Percentiles rank a stretch among this genome's conserved stretches.
phyloP scores from a whole-genome alignment of 53 echinoderm and acorn worm genomes.

The Mesocentrotus franciscanus region DNA sequence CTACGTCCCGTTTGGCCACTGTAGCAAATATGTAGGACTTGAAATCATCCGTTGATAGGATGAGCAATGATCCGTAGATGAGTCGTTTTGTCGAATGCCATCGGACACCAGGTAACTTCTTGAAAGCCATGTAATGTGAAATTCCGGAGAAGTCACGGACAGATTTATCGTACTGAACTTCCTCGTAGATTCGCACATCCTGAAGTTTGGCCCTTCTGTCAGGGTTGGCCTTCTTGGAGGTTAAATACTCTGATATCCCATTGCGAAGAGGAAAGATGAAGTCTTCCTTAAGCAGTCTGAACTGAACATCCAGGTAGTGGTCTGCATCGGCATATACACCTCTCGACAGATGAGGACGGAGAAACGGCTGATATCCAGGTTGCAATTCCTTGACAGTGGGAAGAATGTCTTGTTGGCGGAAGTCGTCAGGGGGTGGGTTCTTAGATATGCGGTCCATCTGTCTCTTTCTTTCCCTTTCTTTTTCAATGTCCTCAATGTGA shows the following conservation, averaged over 20 bases:
- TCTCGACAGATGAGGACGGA: slow-evolving; percentile 75
- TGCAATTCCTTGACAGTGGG: slow-evolving; percentile 71
- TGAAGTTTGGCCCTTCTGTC: neutral
- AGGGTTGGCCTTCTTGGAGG: neutral
- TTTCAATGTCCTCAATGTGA: slow-evolving; percentile 1
- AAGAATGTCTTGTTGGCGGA: slow-evolving; percentile 75
- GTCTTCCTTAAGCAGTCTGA: slow-evolving; percentile 86
- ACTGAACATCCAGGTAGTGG: slow-evolving; percentile 94
- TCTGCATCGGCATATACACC: slow-evolving; percentile 77
- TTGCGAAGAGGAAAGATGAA: slow-evolving; percentile 80
- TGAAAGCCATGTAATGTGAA: slow-evolving; percentile 68
- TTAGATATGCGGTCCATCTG: neutral
- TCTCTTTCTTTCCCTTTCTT: neutral
- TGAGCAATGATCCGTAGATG: slow-evolving; percentile 83
- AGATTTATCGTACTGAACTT: neutral
- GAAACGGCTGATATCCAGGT: slow-evolving; percentile 65
- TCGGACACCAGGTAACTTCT: slow-evolving; percentile 63
- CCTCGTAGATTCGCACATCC: slow-evolving; percentile 67
- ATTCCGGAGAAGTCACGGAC: slow-evolving; percentile 17
- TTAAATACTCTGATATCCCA: slow-evolving; percentile 80
- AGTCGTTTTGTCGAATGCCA: slow-evolving; percentile 87
- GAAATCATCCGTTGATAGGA: slow-evolving; percentile 81
- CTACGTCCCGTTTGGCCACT: slow-evolving; percentile 76
- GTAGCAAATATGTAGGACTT: slow-evolving; percentile 73
- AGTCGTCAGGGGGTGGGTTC: slow-evolving; percentile 82